Evolutionary conservation across 2,113 vertebrate genomes (phyloP).

Genomic region (Sinosuthora webbiana): DNA sequence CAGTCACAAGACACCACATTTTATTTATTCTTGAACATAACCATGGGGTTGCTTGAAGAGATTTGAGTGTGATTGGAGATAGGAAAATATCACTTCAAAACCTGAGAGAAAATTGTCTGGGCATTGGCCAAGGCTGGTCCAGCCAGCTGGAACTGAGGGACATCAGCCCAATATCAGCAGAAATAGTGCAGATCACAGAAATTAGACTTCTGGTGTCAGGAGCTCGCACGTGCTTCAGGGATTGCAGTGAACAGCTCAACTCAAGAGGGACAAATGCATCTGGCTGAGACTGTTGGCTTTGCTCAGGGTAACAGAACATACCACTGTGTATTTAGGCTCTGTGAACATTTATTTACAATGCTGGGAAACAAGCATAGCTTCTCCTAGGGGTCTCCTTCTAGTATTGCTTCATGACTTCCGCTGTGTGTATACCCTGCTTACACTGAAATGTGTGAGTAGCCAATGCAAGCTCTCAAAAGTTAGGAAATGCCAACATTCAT

Average conservation of each 20-base stretch:
- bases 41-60: not conserved
- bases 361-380: not conserved
- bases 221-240: not conserved
- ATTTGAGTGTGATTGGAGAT: not conserved
- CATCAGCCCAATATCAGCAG: not conserved
- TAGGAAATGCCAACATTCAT: conserved; percentile 9
- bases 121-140: not conserved
- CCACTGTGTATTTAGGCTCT: not conserved
- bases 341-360: not conserved
- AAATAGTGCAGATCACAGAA: not conserved
- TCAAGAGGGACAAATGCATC: not conserved
- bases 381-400: not conserved
- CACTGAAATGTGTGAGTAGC: not conserved
- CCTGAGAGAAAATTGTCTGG: not conserved
- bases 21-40: not conserved
- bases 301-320: not conserved
- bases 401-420: not conserved
- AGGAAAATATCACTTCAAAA: not conserved
- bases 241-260: not conserved
- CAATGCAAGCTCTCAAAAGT: not conserved
- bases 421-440: not conserved
- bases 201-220: not conserved
- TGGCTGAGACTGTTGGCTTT: not conserved
- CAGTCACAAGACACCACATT: not conserved
- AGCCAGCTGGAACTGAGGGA: not conserved